Conservation (phyloP, 2,888 invertebrate genomes). For the Archaeoteleia sp. region DNA sequence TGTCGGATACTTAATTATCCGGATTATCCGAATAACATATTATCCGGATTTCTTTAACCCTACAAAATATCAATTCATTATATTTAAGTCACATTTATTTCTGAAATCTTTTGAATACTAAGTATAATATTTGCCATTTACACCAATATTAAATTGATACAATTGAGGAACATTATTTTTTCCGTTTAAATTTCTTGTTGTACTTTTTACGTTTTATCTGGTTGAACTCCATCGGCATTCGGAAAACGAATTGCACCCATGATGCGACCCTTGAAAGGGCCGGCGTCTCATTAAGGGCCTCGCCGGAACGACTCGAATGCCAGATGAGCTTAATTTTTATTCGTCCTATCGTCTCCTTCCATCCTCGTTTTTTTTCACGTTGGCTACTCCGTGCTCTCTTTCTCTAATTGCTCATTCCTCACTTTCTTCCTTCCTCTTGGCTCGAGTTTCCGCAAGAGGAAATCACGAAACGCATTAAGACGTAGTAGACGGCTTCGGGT, state of each 20-base stretch:
- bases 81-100: too few relatives aligned
- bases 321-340: constrained; percentile 58
- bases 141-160: too few relatives aligned
- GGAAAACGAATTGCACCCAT: constrained; percentile 44
- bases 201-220: constrained; percentile 12
- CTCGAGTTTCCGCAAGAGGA: background rate
- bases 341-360: constrained; percentile 25
- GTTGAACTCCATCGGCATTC: constrained; percentile 26
- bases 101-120: too few relatives aligned
- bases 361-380: background rate
- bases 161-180: too few relatives aligned
- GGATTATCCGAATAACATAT: too few relatives aligned
- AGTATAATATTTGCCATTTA: too few relatives aligned
- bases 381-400: background rate
- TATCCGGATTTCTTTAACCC: too few relatives aligned
- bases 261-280: constrained; percentile 43
- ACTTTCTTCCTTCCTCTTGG: constrained; percentile 9
- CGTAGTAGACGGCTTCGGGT: constrained; percentile 18
- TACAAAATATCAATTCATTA: too few relatives aligned
- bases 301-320: constrained; percentile 47
- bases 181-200: too few relatives aligned
- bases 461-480: constrained; percentile 41
- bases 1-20: too few relatives aligned
- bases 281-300: constrained; percentile 39
- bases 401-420: constrained; percentile 14